Evolutionary conservation across 2,113 vertebrate genomes (phyloP).

Genomic region (Marmota monax): DNA sequence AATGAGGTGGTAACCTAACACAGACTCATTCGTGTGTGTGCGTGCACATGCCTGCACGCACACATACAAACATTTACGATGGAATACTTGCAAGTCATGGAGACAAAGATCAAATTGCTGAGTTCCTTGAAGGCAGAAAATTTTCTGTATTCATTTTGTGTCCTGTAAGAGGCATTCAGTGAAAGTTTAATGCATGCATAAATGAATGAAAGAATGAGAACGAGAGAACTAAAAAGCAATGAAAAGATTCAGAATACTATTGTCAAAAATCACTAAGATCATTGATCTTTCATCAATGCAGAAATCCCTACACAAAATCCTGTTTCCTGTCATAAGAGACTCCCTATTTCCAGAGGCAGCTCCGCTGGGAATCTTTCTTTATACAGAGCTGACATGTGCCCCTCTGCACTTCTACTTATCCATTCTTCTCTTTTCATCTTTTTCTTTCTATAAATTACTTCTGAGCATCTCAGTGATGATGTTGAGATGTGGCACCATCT

Average conservation of each 20-base stretch:
- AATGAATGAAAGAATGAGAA: not conserved
- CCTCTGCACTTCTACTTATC: not conserved
- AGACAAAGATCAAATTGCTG: not conserved
- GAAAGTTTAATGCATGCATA: not conserved
- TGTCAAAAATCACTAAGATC: not conserved
- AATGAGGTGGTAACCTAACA: not conserved
- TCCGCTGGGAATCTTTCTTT: not conserved
- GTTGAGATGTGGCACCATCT: not conserved
- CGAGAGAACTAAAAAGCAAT: not conserved
- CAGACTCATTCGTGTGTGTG: fast-evolving
- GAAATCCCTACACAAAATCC: not conserved
- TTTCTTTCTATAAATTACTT: not conserved
- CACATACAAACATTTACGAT: not conserved
- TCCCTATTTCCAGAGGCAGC: not conserved
- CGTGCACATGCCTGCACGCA: too few species aligned
- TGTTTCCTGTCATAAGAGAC: not conserved
- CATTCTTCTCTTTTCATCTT: not conserved
- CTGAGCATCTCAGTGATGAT: not conserved
- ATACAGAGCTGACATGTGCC: not conserved
- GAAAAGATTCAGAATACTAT: not conserved
- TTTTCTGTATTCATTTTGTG: not conserved
- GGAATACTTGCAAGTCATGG: not conserved
- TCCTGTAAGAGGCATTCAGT: not conserved
- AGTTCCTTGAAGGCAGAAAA: not conserved
- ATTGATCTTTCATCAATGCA: not conserved